phyloP scores from a whole-genome alignment of 2,797 vertebrate species.

The Oryzias sinensis region DNA sequence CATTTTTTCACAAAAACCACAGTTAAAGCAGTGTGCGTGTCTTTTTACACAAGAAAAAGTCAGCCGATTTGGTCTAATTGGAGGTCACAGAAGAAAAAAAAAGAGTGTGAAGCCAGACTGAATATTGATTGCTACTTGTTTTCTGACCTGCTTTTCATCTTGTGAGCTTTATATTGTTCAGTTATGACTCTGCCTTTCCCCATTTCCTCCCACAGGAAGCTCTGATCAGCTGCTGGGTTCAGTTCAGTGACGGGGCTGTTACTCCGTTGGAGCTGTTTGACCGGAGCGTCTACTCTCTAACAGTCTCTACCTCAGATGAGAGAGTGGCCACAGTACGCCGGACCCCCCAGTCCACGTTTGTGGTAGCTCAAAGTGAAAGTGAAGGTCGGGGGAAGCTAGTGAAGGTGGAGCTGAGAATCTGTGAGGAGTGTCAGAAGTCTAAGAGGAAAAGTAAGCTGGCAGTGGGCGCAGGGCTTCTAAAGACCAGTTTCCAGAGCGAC shows the following conservation, averaged over 20 bases:
- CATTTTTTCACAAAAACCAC: neutral
- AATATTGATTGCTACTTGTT: slow-evolving; percentile 26
- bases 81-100: slow-evolving; percentile 19
- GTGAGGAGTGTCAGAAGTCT: slow-evolving; percentile 91
- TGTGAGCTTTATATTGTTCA: slow-evolving; percentile 2
- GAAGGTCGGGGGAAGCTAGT: slow-evolving; percentile 77
- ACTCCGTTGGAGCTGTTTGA: slow-evolving; percentile 87
- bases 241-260: slow-evolving; percentile 89
- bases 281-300: slow-evolving; percentile 81
- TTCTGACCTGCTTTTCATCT: slow-evolving; percentile 28
- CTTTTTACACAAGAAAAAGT: slow-evolving; percentile 21
- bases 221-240: slow-evolving; percentile 89
- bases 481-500: slow-evolving; percentile 75
- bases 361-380: slow-evolving; percentile 80
- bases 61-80: slow-evolving; percentile 38
- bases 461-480: slow-evolving; percentile 76
- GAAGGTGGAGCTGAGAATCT: slow-evolving; percentile 88
- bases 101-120: slow-evolving; percentile 3
- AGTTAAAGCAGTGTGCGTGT: neutral
- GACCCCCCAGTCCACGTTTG: slow-evolving; percentile 79
- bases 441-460: slow-evolving; percentile 89
- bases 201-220: slow-evolving; percentile 82
- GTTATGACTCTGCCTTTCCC: slow-evolving; percentile 6
- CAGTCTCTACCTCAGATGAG: slow-evolving; percentile 83
- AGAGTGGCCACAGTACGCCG: slow-evolving; percentile 84